Percentiles rank a stretch among this genome's conserved stretches.
Evolutionary conservation across 2,113 vertebrate genomes (phyloP).

Genomic region (Rhinolophus sinicus): DNA sequence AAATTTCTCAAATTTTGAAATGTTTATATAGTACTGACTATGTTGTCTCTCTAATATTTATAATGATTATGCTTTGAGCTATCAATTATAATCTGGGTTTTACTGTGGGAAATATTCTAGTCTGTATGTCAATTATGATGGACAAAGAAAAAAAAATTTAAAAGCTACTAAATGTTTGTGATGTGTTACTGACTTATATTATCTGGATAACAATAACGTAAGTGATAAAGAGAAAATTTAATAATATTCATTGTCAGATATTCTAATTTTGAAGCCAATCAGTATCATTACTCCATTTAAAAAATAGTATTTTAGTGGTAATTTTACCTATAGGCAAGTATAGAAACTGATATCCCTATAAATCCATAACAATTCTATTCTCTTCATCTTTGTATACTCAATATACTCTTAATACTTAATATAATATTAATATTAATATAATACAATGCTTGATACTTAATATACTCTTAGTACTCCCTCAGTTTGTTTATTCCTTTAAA

Average conservation of each 20-base stretch:
- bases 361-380: neutral
- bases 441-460: no score
- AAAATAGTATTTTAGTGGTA: neutral
- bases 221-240: neutral
- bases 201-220: neutral
- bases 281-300: neutral
- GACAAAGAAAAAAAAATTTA: neutral
- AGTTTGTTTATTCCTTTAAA: neutral
- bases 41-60: neutral
- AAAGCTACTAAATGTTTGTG: neutral
- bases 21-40: neutral
- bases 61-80: neutral
- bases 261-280: neutral
- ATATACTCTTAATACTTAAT: no score
- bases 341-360: neutral
- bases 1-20: neutral
- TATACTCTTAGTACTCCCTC: neutral
- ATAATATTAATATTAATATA: no score
- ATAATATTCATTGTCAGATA: neutral
- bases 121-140: neutral
- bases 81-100: neutral
- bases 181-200: neutral
- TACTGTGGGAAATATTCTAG: neutral
- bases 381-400: neutral
- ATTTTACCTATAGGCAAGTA: neutral